Percentiles rank a stretch among this genome's conserved stretches.
phyloP scores from a whole-genome alignment of 2,797 vertebrate species.

The Gephyroberyx darwinii region DNA sequence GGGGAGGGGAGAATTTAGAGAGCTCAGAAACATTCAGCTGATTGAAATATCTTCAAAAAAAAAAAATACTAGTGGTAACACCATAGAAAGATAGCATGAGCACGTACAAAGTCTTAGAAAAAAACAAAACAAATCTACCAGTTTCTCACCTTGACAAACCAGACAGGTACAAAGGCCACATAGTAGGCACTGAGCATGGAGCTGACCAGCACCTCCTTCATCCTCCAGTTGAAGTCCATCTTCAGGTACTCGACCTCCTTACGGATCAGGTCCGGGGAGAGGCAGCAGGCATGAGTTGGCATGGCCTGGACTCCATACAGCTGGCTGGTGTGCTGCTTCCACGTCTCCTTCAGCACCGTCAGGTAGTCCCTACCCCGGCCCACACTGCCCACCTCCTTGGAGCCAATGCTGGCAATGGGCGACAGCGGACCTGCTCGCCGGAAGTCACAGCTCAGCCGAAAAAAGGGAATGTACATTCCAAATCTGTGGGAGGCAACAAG shows the following conservation, averaged over 20 bases:
- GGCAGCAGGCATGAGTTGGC: slow-evolving; percentile 97
- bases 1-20: neutral
- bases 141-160: slow-evolving; percentile 94
- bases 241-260: slow-evolving; percentile 97
- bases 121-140: no score
- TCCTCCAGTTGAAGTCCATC: slow-evolving; percentile 98
- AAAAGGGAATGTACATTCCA: slow-evolving; percentile 98
- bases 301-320: slow-evolving; percentile 91
- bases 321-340: slow-evolving; percentile 96
- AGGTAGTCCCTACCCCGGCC: slow-evolving; percentile 89
- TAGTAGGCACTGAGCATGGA: slow-evolving; percentile 99
- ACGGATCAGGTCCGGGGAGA: slow-evolving; percentile 96
- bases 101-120: no score
- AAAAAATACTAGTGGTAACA: no score
- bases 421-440: slow-evolving; percentile 84
- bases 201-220: slow-evolving; percentile 98
- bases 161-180: slow-evolving; percentile 96
- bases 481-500: slow-evolving; percentile 81
- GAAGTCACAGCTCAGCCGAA: slow-evolving; percentile 92
- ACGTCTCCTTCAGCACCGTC: slow-evolving; percentile 92
- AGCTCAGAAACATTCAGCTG: neutral
- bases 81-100: no score
- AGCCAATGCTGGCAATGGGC: slow-evolving; percentile 88
- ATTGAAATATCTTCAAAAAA: neutral
- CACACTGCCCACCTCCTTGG: slow-evolving; percentile 85